Evolutionary conservation across 1,140 invertebrate species (phyloP).

Genomic region (Trichogramma pretiosum): DNA sequence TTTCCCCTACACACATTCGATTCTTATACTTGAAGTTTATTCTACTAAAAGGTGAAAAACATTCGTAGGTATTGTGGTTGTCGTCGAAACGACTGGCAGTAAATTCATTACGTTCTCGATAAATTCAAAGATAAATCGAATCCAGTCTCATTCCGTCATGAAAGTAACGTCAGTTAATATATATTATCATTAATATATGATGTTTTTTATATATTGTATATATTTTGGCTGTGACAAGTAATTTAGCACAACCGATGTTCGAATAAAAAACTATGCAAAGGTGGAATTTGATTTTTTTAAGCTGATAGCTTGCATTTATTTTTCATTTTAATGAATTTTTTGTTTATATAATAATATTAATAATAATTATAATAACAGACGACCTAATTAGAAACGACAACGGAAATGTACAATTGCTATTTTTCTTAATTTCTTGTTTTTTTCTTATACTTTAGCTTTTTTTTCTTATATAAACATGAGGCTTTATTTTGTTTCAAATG

Average conservation of each 20-base stretch:
- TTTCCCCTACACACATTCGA: neutral
- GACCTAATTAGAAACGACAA: constrained; percentile 18
- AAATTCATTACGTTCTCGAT: constrained; percentile 22
- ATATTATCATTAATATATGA: too few species aligned
- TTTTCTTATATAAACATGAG: constrained; percentile 13
- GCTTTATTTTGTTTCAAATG: constrained; percentile 11
- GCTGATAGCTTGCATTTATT: constrained; percentile 14
- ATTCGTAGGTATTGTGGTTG: constrained; percentile 23
- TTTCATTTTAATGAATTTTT: constrained; percentile 14
- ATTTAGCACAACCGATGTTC: constrained; percentile 4
- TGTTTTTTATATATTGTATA: too few species aligned
- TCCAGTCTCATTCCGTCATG: constrained; percentile 11
- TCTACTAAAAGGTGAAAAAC: constrained; percentile 19
- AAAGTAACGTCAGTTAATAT: constrained; percentile 6
- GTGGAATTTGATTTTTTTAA: constrained; percentile 16
- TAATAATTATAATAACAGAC: constrained; percentile 17
- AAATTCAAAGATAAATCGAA: constrained; percentile 18
- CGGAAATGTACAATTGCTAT: constrained; percentile 15
- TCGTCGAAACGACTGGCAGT: constrained; percentile 36
- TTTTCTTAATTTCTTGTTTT: neutral
- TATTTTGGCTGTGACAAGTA: too few species aligned
- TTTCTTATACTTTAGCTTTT: constrained; percentile 3
- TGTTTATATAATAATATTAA: constrained; percentile 19
- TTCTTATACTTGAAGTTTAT: neutral
- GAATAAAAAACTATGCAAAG: constrained; percentile 13